These are phyloP conservation scores for Urocitellus parryii DNA, from an alignment of 2,113 vertebrate genomes.

Conservation along the genomic window DNA sequence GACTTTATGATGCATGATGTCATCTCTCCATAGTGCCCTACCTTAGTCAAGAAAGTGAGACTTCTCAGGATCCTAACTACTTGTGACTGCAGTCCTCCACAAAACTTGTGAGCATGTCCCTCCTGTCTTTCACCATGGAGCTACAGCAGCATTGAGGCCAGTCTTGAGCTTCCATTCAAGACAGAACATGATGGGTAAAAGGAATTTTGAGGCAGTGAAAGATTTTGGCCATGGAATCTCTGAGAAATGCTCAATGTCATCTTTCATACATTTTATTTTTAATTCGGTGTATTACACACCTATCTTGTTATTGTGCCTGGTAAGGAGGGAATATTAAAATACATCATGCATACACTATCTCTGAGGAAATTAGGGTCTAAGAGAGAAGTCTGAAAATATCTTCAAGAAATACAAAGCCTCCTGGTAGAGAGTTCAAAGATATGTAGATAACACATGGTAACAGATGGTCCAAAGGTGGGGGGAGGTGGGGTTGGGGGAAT, in stretches of 20 bases:
- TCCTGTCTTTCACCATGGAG: neutral
- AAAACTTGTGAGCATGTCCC: neutral
- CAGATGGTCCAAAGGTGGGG: neutral
- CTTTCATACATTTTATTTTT: neutral
- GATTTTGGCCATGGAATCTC: neutral
- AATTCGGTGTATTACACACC: neutral
- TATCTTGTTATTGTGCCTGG: neutral
- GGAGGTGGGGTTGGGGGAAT: neutral
- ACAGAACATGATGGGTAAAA: neutral
- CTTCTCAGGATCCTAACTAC: neutral
- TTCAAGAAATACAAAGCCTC: neutral
- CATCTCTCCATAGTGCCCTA: neutral
- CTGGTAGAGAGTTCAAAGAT: neutral
- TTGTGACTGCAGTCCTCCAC: neutral
- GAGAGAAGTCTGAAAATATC: neutral
- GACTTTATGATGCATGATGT: neutral
- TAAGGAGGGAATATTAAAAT: neutral
- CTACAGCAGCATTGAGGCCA: no score
- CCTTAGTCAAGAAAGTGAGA: neutral
- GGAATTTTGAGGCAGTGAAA: neutral
- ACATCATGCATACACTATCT: neutral
- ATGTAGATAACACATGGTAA: neutral
- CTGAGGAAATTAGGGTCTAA: neutral
- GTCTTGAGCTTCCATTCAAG: neutral
- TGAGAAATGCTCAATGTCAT: neutral